These are phyloP conservation scores for Babylonia areolata DNA, from an alignment of 1,140 invertebrate species.

Conservation along the genomic window DNA sequence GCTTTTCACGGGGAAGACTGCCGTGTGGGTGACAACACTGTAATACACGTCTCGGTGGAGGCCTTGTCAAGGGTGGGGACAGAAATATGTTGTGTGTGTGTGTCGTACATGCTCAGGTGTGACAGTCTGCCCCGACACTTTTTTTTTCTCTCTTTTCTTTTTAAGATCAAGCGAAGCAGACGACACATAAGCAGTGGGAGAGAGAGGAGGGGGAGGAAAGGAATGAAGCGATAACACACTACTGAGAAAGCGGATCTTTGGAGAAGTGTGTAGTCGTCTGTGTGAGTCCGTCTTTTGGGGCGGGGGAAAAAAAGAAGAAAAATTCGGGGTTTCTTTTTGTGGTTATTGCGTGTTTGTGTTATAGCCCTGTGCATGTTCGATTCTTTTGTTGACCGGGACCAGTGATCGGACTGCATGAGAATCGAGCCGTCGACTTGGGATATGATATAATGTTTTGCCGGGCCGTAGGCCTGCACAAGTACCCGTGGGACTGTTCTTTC, in stretches of 20 bases:
- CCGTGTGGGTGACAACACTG: not conserved
- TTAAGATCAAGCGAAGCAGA: not conserved
- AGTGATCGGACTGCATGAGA: too few species aligned
- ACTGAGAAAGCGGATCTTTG: not conserved
- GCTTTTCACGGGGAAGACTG: not conserved
- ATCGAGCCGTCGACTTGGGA: too few species aligned
- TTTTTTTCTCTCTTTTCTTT: too few species aligned
- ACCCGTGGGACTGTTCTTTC: too few species aligned
- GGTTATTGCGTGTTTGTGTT: too few species aligned
- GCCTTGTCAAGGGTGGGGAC: not conserved
- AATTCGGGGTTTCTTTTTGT: too few species aligned
- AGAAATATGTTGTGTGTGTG: not conserved
- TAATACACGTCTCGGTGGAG: not conserved
- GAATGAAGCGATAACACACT: not conserved
- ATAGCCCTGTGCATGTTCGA: too few species aligned
- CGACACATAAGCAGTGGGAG: not conserved
- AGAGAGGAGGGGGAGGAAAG: not conserved
- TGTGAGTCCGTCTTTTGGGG: not conserved
- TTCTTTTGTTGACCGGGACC: too few species aligned
- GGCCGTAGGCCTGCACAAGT: too few species aligned
- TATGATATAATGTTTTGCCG: too few species aligned
- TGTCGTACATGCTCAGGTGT: not conserved
- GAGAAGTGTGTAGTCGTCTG: not conserved
- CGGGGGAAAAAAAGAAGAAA: not conserved
- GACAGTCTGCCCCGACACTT: not conserved